Base-by-base conservation (phyloP, 2,888 invertebrate genomes). In the Tethea ocularis region DNA sequence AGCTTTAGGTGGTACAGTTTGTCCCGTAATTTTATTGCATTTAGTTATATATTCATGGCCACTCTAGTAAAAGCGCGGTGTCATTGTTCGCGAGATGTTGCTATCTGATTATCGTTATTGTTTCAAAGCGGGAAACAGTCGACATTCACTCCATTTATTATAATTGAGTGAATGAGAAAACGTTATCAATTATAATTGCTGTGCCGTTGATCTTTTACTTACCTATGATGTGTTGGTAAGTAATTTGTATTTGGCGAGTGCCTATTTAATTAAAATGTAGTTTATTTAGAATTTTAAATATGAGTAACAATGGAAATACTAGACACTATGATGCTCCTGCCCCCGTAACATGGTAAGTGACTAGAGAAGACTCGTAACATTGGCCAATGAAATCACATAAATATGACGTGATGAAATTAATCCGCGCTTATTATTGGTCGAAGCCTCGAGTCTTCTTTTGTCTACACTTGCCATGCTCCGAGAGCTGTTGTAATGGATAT, bases 71-170 rank as follows among this genome's bases (percentile, higher is more conserved):
- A 80, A 77, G 73, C 78, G 81, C 83, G 80, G 79, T 89, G 91
- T 89, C 89, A 91, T 89, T 92, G 89, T 89, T 87, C 86, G 82
- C 82, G 79, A 87, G 88, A 89, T 88, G 86, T 80, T 79, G 75
- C 82, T 78, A 75, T 84, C 86, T 84, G 89, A 91, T 90, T 85
- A 86, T 84, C 75, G 85, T 36, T 91, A 91, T 91, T 92, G 92
- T 91, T 91, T 82, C 79, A 80, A 86, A 88, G 84, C 89, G 90
- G 90, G 88, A 89, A 91, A 87, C 86, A 78, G 82, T 80, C 78
- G 79, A 80, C 88, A 82, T 88, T 91, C 89, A 89, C 90, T 88
- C 85, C 86, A 91, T 88, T 91, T 89, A 84, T 85, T 88, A 87
- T 88, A 91, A 91, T 90, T 91, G 87, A 87, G 86, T 80, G 86